Evolutionary conservation across 2,113 vertebrate species (phyloP), one percentile per base, ranked within the genome.

Genomic region (Copsychus sechellarum): DNA sequence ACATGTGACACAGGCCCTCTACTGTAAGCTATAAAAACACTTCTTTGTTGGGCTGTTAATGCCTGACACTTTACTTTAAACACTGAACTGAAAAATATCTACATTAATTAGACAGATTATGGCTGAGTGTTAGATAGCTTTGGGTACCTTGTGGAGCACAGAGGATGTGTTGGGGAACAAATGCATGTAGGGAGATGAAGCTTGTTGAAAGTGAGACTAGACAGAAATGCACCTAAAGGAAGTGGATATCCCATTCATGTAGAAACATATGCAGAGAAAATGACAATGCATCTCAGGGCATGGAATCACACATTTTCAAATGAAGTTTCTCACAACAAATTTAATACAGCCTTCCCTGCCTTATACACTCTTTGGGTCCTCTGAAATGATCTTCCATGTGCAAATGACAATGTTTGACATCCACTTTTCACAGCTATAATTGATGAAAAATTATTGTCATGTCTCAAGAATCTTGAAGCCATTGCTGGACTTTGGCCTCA

Each of bases 61-160:
- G 28, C 17, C 51, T 38, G 23, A 58, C 21, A 54, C 36, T 71
- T 76, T 14, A 51, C n/a, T 82, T 71, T 22, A 45, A 20, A 43
- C 15, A 54, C 6, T 8, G 13, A 67, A 51, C 4, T 29, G 40
- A 51, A 88, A 67, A 81, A 50, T 21, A 29, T 7, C 29, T 51
- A 33, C 14, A 45, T 40, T 77, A 56, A 21, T 57, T 67, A 54
- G 17, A 43, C 9, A 81, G 45, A 65, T 33, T 51, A 53, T 0
- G 0, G 19, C 14, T 80, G 21, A 67, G 14, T 4, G 2, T n/a
- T 14, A 36, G 22, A 51, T 9, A 73, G 16, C n/a, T 64, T 50
- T 2, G 1, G 29, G 26, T 19, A 56, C 10, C 10, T 23, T 2
- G 13, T 12, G 33, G 23, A 80, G 33, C 1, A 1, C 3, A 67